These are phyloP conservation scores for Drosophila ficusphila DNA, from an alignment of 1,140 invertebrate genomes.

Conservation along the genomic window DNA sequence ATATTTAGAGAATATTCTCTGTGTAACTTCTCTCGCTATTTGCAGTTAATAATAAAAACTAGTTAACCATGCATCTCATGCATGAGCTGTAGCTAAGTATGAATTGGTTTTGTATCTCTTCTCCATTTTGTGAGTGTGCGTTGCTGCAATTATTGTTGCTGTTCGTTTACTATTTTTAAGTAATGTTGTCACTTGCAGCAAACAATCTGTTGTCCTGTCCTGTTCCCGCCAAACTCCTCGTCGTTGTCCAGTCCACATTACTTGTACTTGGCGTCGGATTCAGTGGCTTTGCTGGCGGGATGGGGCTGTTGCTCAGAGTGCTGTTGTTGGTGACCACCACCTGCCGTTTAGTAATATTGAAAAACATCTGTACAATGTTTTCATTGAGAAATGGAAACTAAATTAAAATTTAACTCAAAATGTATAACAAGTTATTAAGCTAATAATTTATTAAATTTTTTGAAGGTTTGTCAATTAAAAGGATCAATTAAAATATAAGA, in stretches of 20 bases:
- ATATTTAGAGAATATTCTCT: slow-evolving; percentile 21
- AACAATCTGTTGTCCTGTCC: slow-evolving; percentile 19
- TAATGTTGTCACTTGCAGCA: slow-evolving; percentile 68
- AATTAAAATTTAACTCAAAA: slow-evolving; percentile 36
- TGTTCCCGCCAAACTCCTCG: slow-evolving; percentile 6
- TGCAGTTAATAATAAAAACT: slow-evolving; percentile 56
- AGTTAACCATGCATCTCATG: slow-evolving; percentile 64
- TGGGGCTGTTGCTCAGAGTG: slow-evolving; percentile 40
- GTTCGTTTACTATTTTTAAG: slow-evolving; percentile 65
- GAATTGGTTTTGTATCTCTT: slow-evolving; percentile 23
- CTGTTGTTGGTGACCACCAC: slow-evolving; percentile 57
- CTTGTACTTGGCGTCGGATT: slow-evolving; percentile 65
- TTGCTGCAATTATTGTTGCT: slow-evolving; percentile 51
- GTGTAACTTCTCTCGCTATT: slow-evolving; percentile 15
- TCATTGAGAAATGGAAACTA: slow-evolving; percentile 54
- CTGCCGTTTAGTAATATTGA: slow-evolving; percentile 72
- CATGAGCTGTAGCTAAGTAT: slow-evolving; percentile 44
- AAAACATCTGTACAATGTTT: slow-evolving; percentile 80
- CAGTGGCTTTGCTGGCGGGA: slow-evolving; percentile 35
- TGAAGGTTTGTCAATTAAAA: too few relatives aligned
- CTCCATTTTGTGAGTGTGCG: slow-evolving; percentile 43
- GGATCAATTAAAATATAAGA: neutral
- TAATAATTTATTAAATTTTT: too few relatives aligned
- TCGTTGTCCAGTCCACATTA: slow-evolving; percentile 10
- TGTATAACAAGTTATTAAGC: too few relatives aligned